Conservation (phyloP, 2,113 vertebrate species). For the Zosterops hypoxanthus region DNA sequence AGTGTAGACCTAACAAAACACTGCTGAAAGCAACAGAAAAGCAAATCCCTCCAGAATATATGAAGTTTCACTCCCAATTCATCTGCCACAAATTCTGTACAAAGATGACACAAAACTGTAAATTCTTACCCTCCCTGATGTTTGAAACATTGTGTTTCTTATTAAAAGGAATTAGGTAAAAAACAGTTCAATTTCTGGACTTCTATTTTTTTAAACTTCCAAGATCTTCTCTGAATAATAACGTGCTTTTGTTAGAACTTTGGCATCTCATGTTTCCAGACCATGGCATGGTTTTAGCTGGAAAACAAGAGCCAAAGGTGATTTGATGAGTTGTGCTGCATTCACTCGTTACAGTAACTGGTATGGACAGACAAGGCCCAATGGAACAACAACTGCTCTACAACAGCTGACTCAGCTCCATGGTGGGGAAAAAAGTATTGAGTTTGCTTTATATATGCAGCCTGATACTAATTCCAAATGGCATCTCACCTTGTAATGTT, state of each 20-base stretch:
- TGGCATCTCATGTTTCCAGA: background rate
- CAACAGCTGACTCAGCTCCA: background rate
- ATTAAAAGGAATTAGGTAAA: background rate
- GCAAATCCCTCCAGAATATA: background rate
- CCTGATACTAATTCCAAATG: background rate
- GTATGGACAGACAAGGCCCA: accelerated
- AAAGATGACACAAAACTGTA: background rate
- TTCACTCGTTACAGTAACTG: accelerated
- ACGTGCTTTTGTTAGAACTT: background rate
- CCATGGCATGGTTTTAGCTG: background rate
- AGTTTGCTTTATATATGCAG: background rate
- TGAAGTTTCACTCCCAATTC: background rate
- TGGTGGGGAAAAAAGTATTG: background rate
- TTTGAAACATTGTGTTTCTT: background rate
- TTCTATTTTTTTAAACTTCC: background rate
- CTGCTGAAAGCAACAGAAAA: background rate
- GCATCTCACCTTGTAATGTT: background rate
- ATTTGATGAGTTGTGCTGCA: background rate
- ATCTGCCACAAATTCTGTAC: background rate
- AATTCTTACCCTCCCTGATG: background rate
- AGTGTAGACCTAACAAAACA: background rate
- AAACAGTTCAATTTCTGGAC: background rate
- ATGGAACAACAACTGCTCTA: background rate
- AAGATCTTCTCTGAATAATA: background rate
- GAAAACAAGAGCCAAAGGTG: background rate